A percentile compares a stretch with the other conserved stretches of the same genome.
Evolutionary conservation across 2,797 vertebrate genomes (phyloP).

Genomic region (Okamejei kenojei): DNA sequence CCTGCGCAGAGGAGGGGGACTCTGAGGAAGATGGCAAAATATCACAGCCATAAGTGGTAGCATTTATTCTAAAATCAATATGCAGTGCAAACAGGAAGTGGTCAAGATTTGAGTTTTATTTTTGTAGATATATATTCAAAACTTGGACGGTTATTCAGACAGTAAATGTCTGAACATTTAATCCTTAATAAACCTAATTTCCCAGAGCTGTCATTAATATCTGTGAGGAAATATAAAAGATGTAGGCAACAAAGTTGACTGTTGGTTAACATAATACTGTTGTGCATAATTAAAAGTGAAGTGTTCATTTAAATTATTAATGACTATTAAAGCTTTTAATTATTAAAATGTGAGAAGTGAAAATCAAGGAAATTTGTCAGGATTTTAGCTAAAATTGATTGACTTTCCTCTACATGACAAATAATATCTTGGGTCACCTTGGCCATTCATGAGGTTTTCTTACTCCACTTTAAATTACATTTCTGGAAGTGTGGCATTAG

Average conservation of each 20-base stretch:
- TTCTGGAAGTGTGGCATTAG: not conserved
- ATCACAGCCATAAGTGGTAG: too few species aligned
- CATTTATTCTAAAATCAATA: too few species aligned
- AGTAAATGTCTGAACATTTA: not conserved
- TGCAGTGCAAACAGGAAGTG: too few species aligned
- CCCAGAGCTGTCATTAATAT: constrained; percentile 25
- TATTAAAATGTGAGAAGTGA: not conserved
- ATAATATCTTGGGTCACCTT: not conserved
- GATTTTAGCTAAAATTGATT: constrained; percentile 18
- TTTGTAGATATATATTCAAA: too few species aligned
- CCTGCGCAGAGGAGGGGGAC: too few species aligned
- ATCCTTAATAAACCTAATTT: constrained; percentile 33
- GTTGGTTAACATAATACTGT: not conserved
- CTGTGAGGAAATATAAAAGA: constrained; percentile 19
- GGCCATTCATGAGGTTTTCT: not conserved
- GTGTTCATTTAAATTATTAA: constrained; percentile 32
- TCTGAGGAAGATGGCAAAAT: too few species aligned
- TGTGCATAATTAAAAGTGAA: constrained; percentile 26
- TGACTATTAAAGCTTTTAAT: constrained; percentile 27
- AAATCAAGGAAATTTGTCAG: not conserved
- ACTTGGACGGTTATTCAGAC: not conserved
- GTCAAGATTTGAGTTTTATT: too few species aligned
- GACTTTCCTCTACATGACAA: not conserved
- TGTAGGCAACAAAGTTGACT: not conserved
- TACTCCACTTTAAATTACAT: not conserved